phyloP scores from a whole-genome alignment of 2,797 vertebrate species.

The Diglossa cyanea region DNA sequence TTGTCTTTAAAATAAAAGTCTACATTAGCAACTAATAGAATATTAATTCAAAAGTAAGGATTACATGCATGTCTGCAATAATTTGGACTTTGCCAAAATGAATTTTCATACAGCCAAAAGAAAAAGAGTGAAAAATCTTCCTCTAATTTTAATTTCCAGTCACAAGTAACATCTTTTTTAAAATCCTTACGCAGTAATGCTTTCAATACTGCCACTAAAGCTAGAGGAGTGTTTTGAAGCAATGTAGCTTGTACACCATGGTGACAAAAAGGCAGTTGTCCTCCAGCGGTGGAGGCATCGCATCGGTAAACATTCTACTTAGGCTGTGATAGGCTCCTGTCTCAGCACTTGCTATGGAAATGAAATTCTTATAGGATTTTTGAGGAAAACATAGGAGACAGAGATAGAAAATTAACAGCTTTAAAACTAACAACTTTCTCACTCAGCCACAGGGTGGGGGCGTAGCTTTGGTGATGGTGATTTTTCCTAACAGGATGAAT shows the following conservation, averaged over 20 bases:
- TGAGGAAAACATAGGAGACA: neutral
- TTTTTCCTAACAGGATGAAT: neutral
- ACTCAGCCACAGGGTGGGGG: slow-evolving; percentile 49
- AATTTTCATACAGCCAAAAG: neutral
- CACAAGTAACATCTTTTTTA: neutral
- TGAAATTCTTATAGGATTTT: neutral
- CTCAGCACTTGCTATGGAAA: neutral
- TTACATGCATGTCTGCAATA: neutral
- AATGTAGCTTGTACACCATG: neutral
- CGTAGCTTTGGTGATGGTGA: slow-evolving; percentile 1
- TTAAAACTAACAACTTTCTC: neutral
- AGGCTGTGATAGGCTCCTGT: neutral
- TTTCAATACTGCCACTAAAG: neutral
- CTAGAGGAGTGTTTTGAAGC: neutral
- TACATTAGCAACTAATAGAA: neutral
- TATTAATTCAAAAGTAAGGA: neutral
- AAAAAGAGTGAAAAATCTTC: neutral
- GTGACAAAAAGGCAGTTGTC: neutral
- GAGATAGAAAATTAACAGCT: neutral
- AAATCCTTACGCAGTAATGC: neutral
- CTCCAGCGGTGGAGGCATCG: neutral
- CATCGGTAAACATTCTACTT: neutral
- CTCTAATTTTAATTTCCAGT: neutral
- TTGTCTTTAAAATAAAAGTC: slow-evolving; percentile 10
- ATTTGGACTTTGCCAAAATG: neutral